Base-by-base conservation (phyloP, 2,888 invertebrate genomes). In the Zootermopsis nevadensis region DNA sequence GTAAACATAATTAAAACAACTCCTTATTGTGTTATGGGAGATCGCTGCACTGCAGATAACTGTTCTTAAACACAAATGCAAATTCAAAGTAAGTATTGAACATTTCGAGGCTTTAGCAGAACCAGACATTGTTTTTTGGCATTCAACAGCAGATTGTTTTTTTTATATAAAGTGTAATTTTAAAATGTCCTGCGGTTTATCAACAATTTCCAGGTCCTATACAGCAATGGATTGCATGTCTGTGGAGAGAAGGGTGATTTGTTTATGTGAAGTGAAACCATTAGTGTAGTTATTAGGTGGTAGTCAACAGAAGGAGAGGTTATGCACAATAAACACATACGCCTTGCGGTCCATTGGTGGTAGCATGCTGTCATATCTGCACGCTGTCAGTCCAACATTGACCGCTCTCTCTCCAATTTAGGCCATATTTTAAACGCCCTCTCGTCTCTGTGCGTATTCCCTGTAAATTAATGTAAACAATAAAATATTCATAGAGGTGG, bases 381-480 rank as follows among this genome's bases (percentile, higher is more conserved):
- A 66, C 30, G 10, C n/a, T 30, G 27, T n/a, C 66, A 66, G 7
- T 10, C 66, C 66, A 30, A 66, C 66, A 4, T 27, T 2, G 27
- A 66, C 66, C 15, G 19, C 48, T 19, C 48, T 48, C 48, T 48
- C 66, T 19, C 30, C 66, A n/a, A 66, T 66, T 66, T 66, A n/a
- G 30, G 27, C 27, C 66, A 66, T 30, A 66, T 66, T 66, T 66
- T 48, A 30, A 66, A 66, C 27, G 66, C 10, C 2, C 60, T 60
- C 66, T 66, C 66, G 8, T 66, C 66, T 66, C 4, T 30, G 27
- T 66, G 27, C 66, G 66, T 30, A 27, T n/a, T 12, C 30, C 27
- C 66, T 66, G 30, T 66, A 30, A 66, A 66, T 30, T 66, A 66
- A 66, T 30, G 27, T n/a, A 66, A 66, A 66, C n/a, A 30, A 66